Base-by-base conservation (phyloP, 2,888 invertebrate species). In the Leucania comma region DNA sequence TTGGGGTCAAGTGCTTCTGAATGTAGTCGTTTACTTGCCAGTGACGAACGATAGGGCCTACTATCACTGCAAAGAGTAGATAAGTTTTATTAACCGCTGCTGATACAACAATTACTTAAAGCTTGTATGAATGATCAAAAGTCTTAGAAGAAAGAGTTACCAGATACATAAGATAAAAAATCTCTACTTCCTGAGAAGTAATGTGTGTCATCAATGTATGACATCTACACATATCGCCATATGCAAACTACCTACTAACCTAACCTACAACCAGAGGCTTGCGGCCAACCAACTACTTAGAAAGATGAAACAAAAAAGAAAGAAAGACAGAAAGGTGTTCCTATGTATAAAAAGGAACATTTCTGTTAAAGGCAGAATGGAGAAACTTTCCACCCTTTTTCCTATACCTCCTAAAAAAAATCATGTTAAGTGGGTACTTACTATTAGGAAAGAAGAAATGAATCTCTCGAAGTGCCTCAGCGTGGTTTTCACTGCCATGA, bases 361-460 rank as follows among this genome's bases (percentile, higher is more conserved):
- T 4, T n/a, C 48, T n/a, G 20, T n/a, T n/a, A 48, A 48, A 48
- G 8, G n/a, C n/a, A 14, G 46, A 9, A 26, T 38, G 10, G 24
- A 38, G 17, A 29, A 29, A 29, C 2, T 22, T 32, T 32, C 10
- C 17, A 22, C 10, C 10, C n/a, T 10, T 9, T 48, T 46, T n/a
- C n/a, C n/a, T n/a, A 8, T 9, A 48, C n/a, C 46, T 51, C 4
- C 24, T 22, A 26, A 53, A 14, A 54, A 3, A 0, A 24, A 14
- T 26, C 14, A 3, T 14, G 17, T n/a, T n/a, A n/a, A n/a, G n/a
- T n/a, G n/a, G n/a, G n/a, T 24, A 81, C 97, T 96, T 95, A 98
- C 98, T 97, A 86, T 97, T 96, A 1, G 98, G 98, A 93, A 98
- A 99, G 92, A 99, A 98, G 92, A 98, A 99, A 89, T 97, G 97